Base-by-base conservation (phyloP, 2,113 vertebrate genomes). In the Rynchops niger region DNA sequence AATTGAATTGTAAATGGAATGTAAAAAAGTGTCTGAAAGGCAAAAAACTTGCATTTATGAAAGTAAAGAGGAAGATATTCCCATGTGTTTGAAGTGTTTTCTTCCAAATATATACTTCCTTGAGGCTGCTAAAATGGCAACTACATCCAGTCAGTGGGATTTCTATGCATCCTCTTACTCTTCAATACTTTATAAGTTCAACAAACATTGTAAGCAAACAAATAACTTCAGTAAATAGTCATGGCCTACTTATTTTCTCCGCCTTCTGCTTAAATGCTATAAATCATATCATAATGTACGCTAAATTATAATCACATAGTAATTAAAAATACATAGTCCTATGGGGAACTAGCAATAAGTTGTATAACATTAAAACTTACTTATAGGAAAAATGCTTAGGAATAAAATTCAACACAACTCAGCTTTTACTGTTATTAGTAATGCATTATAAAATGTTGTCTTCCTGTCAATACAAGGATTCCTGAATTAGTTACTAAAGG, bases 271-370 rank as follows among this genome's bases (percentile, higher is more conserved):
- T 89, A 86, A 78, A 81, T 76, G 34, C 11, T 70, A 61, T 78
- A 88, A 92, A 95, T 50, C 47, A 65, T 86, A 84, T 61, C 18
- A 27, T 76, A 96, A 71, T 16, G 23, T 74, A 36, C 38, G 71
- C 26, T 45, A 71, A 90, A 90, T 89, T 83, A 84, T 63, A 67
- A 91, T 76, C 43, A 69, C 21, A 9, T 58, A 14, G 22, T 96
- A 88, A 93, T 90, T 89, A 91, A 85, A 96, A 79, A 78, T 89
- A 81, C 20, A 47, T 63, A 27, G 29, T 93, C 45, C 65, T 81
- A 27, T 88, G 58, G 47, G 66, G 38, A 95, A 74, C 12, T 45
- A 84, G 19, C 21, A 34, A 18, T 65, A 82, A 86, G 22, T 63
- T 85, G n/a, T 34, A 74, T 59, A 90, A 56, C 30, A 70, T 88